These are phyloP conservation scores for Frieseomelitta varia DNA, from an alignment of 1,140 invertebrate genomes.

Conservation along the genomic window DNA sequence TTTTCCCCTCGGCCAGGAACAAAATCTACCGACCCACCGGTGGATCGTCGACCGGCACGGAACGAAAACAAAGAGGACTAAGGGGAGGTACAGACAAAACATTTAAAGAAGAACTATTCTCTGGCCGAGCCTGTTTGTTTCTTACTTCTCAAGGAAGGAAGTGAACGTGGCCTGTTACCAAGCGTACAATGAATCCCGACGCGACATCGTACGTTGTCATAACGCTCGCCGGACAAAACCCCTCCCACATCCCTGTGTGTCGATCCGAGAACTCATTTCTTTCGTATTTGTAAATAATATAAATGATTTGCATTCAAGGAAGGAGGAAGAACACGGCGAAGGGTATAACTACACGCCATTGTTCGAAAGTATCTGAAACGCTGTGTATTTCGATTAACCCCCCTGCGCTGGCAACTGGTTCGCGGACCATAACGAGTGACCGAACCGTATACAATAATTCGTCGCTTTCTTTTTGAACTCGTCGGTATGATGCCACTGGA, in stretches of 20 bases:
- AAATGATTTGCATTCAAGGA: not conserved
- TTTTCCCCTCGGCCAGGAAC: not conserved
- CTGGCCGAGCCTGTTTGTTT: constrained; percentile 31
- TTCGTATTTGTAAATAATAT: not conserved
- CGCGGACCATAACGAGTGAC: too few species aligned
- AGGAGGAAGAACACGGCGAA: not conserved
- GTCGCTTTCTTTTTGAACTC: too few species aligned
- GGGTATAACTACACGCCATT: not conserved
- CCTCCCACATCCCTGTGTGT: not conserved
- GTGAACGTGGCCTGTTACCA: constrained; percentile 40
- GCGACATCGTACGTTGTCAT: constrained; percentile 41
- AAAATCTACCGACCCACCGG: not conserved
- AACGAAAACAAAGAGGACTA: constrained; percentile 32
- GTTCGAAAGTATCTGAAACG: not conserved
- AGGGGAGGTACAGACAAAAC: constrained; percentile 27
- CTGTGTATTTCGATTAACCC: not conserved
- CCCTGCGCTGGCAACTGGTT: too few species aligned
- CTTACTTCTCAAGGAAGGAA: constrained; percentile 16
- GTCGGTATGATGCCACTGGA: too few species aligned
- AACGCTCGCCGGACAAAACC: constrained; percentile 32
- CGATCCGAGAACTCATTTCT: not conserved
- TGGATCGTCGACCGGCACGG: not conserved
- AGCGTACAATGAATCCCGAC: constrained; percentile 40
- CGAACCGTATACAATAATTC: too few species aligned
- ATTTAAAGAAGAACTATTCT: constrained; percentile 45